These are phyloP conservation scores for Morus bassanus DNA, from an alignment of 2,797 vertebrate species.

Conservation along the genomic window DNA sequence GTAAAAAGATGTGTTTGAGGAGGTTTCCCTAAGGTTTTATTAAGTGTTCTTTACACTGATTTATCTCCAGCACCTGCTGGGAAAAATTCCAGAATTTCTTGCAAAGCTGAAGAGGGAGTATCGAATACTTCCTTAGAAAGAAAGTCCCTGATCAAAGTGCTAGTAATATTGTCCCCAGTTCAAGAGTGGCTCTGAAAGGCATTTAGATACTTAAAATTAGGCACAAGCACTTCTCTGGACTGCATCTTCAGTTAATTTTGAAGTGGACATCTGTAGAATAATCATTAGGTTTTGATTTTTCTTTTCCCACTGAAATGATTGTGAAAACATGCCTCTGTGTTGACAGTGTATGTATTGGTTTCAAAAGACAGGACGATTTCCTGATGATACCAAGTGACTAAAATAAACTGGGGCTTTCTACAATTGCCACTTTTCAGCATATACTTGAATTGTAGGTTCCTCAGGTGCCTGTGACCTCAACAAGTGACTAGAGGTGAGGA, in stretches of 20 bases:
- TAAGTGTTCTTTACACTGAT: neutral
- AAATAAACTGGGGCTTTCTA: neutral
- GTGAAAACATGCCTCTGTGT: neutral
- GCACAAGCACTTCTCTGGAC: neutral
- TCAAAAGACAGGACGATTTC: neutral
- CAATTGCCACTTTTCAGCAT: neutral
- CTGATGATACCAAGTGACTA: neutral
- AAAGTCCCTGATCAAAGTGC: neutral
- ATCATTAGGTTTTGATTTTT: neutral
- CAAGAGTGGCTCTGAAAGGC: neutral
- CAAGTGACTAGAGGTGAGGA: neutral
- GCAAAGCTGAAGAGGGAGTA: neutral
- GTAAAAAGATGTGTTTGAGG: neutral
- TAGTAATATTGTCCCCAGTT: neutral
- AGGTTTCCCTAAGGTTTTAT: neutral
- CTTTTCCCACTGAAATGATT: neutral
- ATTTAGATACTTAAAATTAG: neutral
- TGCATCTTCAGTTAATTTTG: neutral
- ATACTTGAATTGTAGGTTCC: neutral
- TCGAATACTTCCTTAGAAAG: neutral
- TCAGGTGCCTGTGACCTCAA: accelerated
- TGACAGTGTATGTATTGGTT: neutral
- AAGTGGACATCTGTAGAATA: neutral
- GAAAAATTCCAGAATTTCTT: neutral
- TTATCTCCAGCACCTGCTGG: neutral